Conservation (phyloP, 2,797 vertebrate species). For the Moxostoma hubbsi region DNA sequence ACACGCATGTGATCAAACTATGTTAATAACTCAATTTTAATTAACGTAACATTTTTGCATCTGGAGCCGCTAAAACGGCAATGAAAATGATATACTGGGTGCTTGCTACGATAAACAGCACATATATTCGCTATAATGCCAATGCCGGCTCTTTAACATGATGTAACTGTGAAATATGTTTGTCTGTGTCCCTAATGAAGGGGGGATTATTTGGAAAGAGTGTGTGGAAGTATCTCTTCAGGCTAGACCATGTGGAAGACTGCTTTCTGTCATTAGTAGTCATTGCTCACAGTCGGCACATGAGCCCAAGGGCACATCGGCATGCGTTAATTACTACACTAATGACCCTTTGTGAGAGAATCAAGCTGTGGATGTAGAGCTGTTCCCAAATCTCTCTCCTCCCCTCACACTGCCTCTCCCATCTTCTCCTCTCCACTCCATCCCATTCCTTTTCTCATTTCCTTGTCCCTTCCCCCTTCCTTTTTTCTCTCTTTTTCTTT, state of each 20-base stretch:
- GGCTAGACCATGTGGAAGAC: conserved; percentile 36
- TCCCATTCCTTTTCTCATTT: conserved; percentile 49
- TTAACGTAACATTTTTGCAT: neutral
- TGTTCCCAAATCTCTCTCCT: conserved; percentile 36
- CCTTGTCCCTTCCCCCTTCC: neutral
- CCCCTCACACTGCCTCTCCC: conserved; percentile 1
- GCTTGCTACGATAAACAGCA: neutral
- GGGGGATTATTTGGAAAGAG: neutral
- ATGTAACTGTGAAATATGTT: neutral
- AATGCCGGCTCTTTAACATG: neutral
- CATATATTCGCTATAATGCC: neutral
- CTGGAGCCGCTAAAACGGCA: neutral
- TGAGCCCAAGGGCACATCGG: conserved; percentile 68
- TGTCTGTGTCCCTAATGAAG: conserved; percentile 23
- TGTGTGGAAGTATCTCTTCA: conserved; percentile 28
- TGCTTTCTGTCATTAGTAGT: conserved; percentile 70
- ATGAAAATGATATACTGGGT: neutral
- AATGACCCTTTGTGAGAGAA: conserved; percentile 77
- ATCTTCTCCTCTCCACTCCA: conserved; percentile 27
- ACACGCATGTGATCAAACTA: conserved; percentile 64
- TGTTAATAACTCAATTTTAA: conserved; percentile 56
- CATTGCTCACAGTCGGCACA: conserved; percentile 67
- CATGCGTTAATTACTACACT: conserved; percentile 79
- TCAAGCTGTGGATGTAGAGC: conserved; percentile 56
- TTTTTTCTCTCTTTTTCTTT: neutral